phyloP scores from a whole-genome alignment of 2,797 vertebrate genomes.

The Meriones psammophilus region DNA sequence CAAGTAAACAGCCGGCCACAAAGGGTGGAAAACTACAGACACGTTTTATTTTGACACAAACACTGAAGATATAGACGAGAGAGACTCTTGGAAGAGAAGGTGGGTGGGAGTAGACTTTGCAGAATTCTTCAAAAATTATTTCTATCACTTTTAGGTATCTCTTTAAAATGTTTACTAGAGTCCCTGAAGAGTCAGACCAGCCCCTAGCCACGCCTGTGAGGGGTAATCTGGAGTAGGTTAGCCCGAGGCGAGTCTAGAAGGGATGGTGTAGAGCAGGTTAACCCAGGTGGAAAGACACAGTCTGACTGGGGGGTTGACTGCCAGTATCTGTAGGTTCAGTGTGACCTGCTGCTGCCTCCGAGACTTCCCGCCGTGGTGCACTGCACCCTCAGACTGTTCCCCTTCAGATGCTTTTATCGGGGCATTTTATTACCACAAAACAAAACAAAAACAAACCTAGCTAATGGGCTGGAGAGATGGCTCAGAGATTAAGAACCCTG shows the following conservation, averaged over 20 bases:
- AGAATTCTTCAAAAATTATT: neutral
- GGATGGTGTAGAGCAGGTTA: neutral
- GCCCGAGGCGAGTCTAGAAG: neutral
- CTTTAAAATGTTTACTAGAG: neutral
- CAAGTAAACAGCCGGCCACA: neutral
- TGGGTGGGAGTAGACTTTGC: neutral
- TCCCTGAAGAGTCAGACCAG: neutral
- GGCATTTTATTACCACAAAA: neutral
- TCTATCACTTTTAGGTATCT: neutral
- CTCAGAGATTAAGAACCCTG: no score
- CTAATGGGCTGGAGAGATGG: no score
- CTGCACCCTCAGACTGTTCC: neutral
- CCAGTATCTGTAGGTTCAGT: neutral
- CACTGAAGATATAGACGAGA: neutral
- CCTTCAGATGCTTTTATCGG: neutral
- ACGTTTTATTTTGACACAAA: neutral
- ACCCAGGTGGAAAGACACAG: neutral
- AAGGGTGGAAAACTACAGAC: neutral
- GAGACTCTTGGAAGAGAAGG: neutral
- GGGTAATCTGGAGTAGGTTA: neutral
- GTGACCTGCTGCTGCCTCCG: neutral
- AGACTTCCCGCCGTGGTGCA: no score
- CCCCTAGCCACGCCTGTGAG: neutral
- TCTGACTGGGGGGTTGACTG: neutral
- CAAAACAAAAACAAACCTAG: no score